Evolutionary conservation across 2,797 vertebrate species (phyloP).

Genomic region (Amblyopsis hoosieri): DNA sequence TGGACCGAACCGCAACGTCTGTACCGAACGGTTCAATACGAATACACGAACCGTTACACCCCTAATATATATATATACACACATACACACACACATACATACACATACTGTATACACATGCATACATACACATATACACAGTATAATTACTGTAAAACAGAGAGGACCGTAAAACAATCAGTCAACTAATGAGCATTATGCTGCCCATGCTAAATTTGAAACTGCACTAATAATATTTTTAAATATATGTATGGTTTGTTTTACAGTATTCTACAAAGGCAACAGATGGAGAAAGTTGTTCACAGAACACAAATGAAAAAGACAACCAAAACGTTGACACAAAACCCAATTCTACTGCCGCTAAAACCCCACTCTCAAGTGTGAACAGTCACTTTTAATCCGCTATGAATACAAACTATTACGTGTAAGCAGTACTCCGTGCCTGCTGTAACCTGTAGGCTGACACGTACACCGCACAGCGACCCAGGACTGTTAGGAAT

Average conservation of each 20-base stretch:
- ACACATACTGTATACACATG: too few species aligned
- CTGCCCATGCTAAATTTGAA: too few species aligned
- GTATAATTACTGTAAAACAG: too few species aligned
- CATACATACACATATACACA: too few species aligned
- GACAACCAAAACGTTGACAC: not conserved
- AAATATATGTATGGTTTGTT: conserved; percentile 17
- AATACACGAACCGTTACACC: too few species aligned
- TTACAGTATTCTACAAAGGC: conserved; percentile 5
- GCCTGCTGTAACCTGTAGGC: conserved; percentile 15
- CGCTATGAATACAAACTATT: too few species aligned
- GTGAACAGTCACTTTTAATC: conserved; percentile 2
- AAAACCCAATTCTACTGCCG: not conserved
- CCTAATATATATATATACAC: too few species aligned
- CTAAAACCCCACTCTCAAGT: not conserved
- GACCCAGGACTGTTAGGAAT: not conserved
- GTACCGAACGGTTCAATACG: too few species aligned
- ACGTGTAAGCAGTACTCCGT: not conserved
- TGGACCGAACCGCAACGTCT: too few species aligned
- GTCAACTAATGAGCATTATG: not conserved
- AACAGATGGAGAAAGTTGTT: conserved; percentile 15
- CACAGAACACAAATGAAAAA: conserved; percentile 2
- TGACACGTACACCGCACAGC: conserved; percentile 11
- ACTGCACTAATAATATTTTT: not conserved
- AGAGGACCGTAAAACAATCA: too few species aligned
- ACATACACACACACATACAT: too few species aligned